phyloP scores from a whole-genome alignment of 2,113 vertebrate genomes.

The Pycnonotus jocosus region DNA sequence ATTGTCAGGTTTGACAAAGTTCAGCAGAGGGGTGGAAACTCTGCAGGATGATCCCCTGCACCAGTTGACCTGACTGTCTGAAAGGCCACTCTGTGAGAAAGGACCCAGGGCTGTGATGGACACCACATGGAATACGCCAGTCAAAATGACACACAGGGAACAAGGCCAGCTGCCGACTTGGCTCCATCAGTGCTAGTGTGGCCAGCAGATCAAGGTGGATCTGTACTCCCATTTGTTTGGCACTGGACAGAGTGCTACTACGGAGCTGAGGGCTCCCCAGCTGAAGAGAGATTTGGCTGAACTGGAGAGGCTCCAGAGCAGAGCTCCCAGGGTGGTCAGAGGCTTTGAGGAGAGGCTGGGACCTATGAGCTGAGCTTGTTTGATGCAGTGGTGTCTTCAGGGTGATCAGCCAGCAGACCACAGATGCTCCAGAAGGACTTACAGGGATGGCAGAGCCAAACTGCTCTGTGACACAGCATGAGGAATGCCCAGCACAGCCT shows the following conservation, averaged over 20 bases:
- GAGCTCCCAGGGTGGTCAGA: background rate
- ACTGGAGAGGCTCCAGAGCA: background rate
- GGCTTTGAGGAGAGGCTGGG: background rate
- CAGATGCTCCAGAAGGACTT: background rate
- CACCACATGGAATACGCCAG: background rate
- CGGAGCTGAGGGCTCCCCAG: background rate
- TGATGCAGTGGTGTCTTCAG: background rate
- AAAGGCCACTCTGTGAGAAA: background rate
- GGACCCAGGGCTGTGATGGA: fast-evolving
- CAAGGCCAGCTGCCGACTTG: background rate
- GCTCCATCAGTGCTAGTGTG: background rate
- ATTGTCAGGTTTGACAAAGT: background rate
- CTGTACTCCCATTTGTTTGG: background rate
- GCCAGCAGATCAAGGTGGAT: background rate
- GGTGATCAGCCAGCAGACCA: background rate
- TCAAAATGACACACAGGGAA: background rate
- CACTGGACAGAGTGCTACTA: background rate
- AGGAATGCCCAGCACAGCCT: background rate
- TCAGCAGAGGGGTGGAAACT: background rate
- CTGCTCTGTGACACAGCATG: background rate
- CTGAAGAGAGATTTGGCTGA: background rate
- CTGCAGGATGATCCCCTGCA: background rate
- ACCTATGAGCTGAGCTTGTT: background rate
- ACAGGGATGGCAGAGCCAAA: background rate
- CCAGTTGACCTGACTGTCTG: background rate